phyloP scores from a whole-genome alignment of 2,113 vertebrate genomes.

The Pachyramphus minor region DNA sequence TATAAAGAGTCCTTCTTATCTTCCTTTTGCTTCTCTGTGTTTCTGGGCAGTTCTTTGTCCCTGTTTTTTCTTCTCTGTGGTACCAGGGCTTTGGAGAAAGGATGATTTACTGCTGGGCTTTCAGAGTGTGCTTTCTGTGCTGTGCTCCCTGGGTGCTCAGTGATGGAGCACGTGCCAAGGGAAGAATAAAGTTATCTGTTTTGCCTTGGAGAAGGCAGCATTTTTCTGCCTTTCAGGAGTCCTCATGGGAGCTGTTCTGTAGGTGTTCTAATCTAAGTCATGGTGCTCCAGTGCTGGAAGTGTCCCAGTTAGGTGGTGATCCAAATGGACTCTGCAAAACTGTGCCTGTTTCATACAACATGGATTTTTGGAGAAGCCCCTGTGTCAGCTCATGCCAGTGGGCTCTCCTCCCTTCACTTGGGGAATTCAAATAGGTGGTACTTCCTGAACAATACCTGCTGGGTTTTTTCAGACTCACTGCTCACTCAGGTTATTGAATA shows the following conservation, averaged over 20 bases:
- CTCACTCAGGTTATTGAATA: fast-evolving
- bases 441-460: neutral
- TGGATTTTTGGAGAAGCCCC: neutral
- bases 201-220: neutral
- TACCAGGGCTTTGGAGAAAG: neutral
- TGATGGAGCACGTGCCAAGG: neutral
- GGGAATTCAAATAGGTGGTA: neutral
- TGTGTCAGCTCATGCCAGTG: neutral
- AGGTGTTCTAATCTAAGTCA: neutral
- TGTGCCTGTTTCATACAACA: fast-evolving
- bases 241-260: neutral
- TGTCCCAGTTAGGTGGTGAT: neutral
- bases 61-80: neutral
- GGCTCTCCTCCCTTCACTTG: neutral
- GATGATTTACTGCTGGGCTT: neutral
- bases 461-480: neutral
- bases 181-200: neutral
- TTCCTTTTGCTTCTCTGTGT: neutral
- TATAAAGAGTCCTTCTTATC: neutral
- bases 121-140: neutral
- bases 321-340: neutral
- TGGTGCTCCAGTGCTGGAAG: neutral
- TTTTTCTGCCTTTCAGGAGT: neutral
- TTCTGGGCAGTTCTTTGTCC: neutral
- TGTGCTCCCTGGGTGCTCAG: neutral